These are phyloP conservation scores for Ctenicera cuprea DNA, from an alignment of 2,888 invertebrate genomes.

Conservation along the genomic window DNA sequence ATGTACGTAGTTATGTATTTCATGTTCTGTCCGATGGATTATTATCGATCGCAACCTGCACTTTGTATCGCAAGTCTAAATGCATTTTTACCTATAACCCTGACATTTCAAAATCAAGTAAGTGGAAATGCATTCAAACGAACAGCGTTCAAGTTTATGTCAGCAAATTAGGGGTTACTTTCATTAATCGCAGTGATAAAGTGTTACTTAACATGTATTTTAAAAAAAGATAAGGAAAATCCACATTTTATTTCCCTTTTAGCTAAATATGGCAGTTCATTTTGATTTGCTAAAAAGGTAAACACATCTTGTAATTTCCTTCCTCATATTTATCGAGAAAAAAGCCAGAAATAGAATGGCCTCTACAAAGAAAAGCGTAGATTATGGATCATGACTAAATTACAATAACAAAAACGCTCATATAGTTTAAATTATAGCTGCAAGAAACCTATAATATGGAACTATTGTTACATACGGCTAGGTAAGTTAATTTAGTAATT, in stretches of 20 bases:
- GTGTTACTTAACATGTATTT: no score
- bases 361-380: not conserved
- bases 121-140: no score
- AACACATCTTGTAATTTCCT: not conserved
- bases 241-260: not conserved
- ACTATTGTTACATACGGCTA: not conserved
- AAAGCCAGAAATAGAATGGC: not conserved
- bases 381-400: not conserved
- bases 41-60: not conserved
- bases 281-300: not conserved
- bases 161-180: no score
- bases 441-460: no score
- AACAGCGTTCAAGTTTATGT: no score
- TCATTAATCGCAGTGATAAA: no score
- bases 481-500: constrained; percentile 25
- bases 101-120: not conserved
- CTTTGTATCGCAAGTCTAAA: not conserved
- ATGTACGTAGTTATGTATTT: not conserved
- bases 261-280: not conserved
- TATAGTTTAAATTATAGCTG: no score
- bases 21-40: constrained; percentile 1
- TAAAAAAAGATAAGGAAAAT: no score
- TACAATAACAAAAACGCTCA: no score
- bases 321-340: not conserved
- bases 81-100: not conserved